A percentile compares a stretch with the other conserved stretches of the same genome.
Evolutionary conservation across 1,140 invertebrate genomes (phyloP).

Genomic region (Stegodyphus dumicola): DNA sequence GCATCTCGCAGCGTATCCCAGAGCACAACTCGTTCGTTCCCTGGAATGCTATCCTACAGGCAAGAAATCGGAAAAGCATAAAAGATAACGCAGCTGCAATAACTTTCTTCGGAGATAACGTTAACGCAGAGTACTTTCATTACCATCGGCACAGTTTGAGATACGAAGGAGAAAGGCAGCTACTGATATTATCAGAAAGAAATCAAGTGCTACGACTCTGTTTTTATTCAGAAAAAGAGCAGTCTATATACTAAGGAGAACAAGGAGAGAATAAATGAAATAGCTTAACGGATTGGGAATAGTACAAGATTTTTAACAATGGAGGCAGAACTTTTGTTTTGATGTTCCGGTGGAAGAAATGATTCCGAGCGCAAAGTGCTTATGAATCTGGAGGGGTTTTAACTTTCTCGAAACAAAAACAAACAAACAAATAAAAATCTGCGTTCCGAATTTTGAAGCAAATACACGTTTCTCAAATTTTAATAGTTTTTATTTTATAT

Average conservation of each 20-base stretch:
- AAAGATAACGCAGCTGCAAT: slow-evolving; percentile 3
- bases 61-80: slow-evolving; percentile 19
- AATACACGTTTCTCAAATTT: no score
- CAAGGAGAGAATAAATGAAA: not conserved
- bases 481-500: no score
- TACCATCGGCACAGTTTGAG: not conserved
- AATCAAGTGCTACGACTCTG: not conserved
- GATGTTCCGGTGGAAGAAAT: no score
- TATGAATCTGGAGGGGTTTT: no score
- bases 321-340: not conserved
- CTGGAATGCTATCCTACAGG: not conserved
- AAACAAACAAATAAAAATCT: no score
- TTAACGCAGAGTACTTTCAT: slow-evolving; percentile 6
- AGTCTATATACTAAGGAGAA: not conserved
- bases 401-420: no score
- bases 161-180: not conserved
- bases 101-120: slow-evolving; percentile 1
- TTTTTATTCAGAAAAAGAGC: not conserved
- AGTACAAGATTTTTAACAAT: not conserved
- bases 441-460: no score
- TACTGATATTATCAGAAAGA: not conserved
- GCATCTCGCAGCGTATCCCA: not conserved
- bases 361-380: no score
- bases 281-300: not conserved
- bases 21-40: not conserved